These are phyloP conservation scores for Formica exsecta DNA, from an alignment of 1,140 invertebrate species.

Conservation along the genomic window DNA sequence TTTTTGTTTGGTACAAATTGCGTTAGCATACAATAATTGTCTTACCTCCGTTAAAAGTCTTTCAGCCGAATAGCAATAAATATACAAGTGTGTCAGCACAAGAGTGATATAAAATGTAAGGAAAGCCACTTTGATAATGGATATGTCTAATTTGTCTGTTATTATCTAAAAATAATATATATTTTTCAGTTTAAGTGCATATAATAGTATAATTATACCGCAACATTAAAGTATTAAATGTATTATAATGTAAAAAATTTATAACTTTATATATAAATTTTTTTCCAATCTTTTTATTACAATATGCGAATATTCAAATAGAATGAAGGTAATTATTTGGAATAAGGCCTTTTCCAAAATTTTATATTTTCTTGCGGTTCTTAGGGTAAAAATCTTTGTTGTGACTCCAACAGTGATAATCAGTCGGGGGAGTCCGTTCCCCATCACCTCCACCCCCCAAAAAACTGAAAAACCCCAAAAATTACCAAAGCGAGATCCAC, in stretches of 20 bases:
- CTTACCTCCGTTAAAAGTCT: constrained; percentile 56
- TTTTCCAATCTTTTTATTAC: not conserved
- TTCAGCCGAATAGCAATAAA: constrained; percentile 71
- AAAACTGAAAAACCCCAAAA: no score
- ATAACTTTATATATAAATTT: no score
- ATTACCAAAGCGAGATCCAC: no score
- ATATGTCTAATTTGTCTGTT: not conserved
- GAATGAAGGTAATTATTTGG: no score
- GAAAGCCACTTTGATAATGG: constrained; percentile 26
- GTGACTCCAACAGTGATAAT: no score
- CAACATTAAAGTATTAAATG: not conserved
- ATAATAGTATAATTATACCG: not conserved
- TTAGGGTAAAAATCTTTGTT: no score
- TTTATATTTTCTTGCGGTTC: no score
- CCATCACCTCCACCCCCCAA: no score
- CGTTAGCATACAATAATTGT: not conserved
- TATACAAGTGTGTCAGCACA: constrained; percentile 51
- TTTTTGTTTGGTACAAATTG: not conserved
- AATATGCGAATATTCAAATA: no score
- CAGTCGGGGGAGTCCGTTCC: no score
- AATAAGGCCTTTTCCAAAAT: no score
- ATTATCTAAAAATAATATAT: constrained; percentile 43
- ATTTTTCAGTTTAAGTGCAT: not conserved
- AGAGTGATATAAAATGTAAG: constrained; percentile 36
- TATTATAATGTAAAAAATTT: no score